Percentiles rank a stretch among this genome's conserved stretches.
phyloP scores from a whole-genome alignment of 2,113 vertebrate species.

The Coptodon rendalli region DNA sequence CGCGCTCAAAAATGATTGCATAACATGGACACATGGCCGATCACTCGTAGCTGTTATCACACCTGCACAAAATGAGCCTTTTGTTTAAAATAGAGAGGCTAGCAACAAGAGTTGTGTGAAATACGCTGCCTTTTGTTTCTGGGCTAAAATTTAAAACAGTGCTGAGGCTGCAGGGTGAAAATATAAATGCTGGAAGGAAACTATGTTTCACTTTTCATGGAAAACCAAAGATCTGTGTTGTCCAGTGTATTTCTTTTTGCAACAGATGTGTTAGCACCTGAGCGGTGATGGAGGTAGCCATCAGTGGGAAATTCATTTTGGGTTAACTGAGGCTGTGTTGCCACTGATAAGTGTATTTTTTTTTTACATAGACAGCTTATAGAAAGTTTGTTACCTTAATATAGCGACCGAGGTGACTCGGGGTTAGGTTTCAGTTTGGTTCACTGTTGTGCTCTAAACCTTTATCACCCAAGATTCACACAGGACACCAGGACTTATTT shows the following conservation, averaged over 20 bases:
- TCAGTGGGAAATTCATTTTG: not conserved
- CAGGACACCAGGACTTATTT: not conserved
- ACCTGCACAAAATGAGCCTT: not conserved
- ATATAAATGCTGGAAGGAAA: not conserved
- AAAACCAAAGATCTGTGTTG: not conserved
- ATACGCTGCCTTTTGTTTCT: not conserved
- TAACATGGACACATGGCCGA: not conserved
- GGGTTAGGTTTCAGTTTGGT: not conserved
- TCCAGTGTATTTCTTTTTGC: not conserved
- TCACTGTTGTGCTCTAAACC: not conserved
- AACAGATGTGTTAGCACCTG: not conserved
- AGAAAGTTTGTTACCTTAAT: not conserved
- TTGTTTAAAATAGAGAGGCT: not conserved
- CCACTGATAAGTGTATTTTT: not conserved
- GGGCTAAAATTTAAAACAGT: not conserved
- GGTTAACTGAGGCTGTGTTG: not conserved
- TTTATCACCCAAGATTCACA: not conserved
- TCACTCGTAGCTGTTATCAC: not conserved
- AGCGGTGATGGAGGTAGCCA: not conserved
- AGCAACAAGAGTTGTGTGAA: not conserved
- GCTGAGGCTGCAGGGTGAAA: not conserved
- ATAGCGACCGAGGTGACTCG: accelerated
- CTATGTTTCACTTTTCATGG: not conserved
- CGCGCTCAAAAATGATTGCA: not conserved
- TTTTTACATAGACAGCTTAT: not conserved